Evolutionary conservation across 1,140 invertebrate species (phyloP), one percentile per base, ranked within the genome.

Genomic region (Magallana ariakensis): DNA sequence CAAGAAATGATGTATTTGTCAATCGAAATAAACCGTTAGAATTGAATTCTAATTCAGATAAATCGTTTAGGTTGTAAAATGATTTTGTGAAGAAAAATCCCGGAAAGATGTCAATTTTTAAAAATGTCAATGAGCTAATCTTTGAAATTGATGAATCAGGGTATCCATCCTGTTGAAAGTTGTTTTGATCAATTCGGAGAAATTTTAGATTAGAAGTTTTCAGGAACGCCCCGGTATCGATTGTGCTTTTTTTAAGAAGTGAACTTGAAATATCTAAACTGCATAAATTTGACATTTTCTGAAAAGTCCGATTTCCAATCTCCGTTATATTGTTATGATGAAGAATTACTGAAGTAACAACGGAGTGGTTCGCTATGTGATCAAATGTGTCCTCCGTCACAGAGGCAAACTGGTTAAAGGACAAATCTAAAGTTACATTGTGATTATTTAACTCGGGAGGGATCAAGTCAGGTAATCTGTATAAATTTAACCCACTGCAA

Each of bases 361-460:
- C 15, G 16, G 58, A 62, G 8, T n/a, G 7, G 19, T 13, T 8
- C 8, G 58, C 58, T 19, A 62, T 16, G 15, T 62, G 16, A 16
- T 62, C 58, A 62, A 62, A 62, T 2, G 7, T 16, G 16, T 62
- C 16, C 16, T 62, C 58, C 58, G 58, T 62, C 5, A 62, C 6
- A 62, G 58, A n/a, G 19, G 15, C 1, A 62, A 62, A 62, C 19
- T 16, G 16, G 19, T 62, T 62, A 62, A 62, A 62, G 11, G 58
- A 62, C 58, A 62, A 62, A 62, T 62, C 58, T 16, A 62, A 62
- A 62, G 58, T 62, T 19, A 62, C 58, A 19, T 62, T 62, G 13
- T 19, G 58, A 8, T 62, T 62, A 8, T 8, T 15, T 16, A 62
- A 62, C 15, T 62, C 15, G 16, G 16, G 58, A n/a, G 58, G 58